Conservation (phyloP, 1,140 invertebrate genomes). For the Macrostomum lignano region DNA sequence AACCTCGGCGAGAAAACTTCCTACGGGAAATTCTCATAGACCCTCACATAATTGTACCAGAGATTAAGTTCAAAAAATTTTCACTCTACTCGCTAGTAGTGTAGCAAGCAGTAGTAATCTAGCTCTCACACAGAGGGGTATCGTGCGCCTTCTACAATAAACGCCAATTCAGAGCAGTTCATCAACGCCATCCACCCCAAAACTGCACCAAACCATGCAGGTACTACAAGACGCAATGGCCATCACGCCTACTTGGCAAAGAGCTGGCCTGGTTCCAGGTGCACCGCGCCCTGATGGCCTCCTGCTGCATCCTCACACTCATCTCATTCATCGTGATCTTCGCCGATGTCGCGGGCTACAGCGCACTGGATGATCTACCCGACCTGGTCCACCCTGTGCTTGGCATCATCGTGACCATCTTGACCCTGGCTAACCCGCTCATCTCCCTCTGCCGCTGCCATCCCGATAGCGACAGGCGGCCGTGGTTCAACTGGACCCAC, state of each 20-base stretch:
- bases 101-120: too few species aligned
- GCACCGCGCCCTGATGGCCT: constrained; percentile 4
- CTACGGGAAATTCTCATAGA: too few species aligned
- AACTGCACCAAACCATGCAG: too few species aligned
- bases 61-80: too few species aligned
- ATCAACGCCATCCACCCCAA: too few species aligned
- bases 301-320: neutral
- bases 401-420: constrained; percentile 16
- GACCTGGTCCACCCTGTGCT: constrained; percentile 17
- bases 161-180: too few species aligned
- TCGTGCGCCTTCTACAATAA: too few species aligned
- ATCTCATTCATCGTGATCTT: constrained; percentile 3
- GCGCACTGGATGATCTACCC: constrained; percentile 5
- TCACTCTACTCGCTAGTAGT: too few species aligned
- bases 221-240: constrained; percentile 5
- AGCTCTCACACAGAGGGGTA: too few species aligned
- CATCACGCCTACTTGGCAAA: neutral
- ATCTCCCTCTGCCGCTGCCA: constrained; percentile 56
- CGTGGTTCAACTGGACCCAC: constrained; percentile 73
- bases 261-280: constrained; percentile 5
- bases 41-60: too few species aligned
- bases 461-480: constrained; percentile 45
- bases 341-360: constrained; percentile 7
- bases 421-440: constrained; percentile 34
- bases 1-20: too few species aligned